Evolutionary conservation across 2,797 vertebrate species (phyloP).

Genomic region (Euthynnus affinis): DNA sequence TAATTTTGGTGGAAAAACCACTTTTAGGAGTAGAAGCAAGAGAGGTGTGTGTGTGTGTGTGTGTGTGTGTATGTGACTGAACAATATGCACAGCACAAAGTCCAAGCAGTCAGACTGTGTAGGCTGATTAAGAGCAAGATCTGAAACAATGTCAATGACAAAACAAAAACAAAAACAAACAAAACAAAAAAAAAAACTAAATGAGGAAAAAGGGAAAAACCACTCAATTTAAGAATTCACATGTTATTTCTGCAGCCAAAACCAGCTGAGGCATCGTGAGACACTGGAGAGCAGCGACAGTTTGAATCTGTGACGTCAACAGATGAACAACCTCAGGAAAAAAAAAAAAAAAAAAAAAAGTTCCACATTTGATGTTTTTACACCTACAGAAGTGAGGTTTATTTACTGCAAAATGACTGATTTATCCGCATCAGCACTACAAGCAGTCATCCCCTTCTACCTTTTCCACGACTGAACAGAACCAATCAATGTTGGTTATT

Average conservation of each 20-base stretch:
- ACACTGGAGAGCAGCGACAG: neutral
- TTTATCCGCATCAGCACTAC: no score
- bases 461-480: neutral
- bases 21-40: conserved; percentile 25
- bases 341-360: neutral
- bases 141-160: neutral
- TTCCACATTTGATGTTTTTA: neutral
- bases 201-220: conserved; percentile 11
- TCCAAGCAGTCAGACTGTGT: conserved; percentile 50
- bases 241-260: conserved; percentile 31
- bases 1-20: conserved; percentile 52
- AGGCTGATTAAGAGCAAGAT: conserved; percentile 18
- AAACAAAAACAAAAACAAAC: neutral
- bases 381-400: neutral
- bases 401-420: neutral
- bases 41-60: no score
- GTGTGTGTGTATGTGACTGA: no score
- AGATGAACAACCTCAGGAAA: neutral
- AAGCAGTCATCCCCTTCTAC: no score
- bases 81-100: conserved; percentile 69
- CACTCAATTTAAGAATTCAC: conserved; percentile 43
- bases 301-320: conserved; percentile 36
- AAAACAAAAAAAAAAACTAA: neutral
- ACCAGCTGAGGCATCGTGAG: neutral
- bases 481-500: neutral